These are phyloP conservation scores for Craniophora ligustri DNA, from an alignment of 2,888 invertebrate genomes.

Conservation along the genomic window DNA sequence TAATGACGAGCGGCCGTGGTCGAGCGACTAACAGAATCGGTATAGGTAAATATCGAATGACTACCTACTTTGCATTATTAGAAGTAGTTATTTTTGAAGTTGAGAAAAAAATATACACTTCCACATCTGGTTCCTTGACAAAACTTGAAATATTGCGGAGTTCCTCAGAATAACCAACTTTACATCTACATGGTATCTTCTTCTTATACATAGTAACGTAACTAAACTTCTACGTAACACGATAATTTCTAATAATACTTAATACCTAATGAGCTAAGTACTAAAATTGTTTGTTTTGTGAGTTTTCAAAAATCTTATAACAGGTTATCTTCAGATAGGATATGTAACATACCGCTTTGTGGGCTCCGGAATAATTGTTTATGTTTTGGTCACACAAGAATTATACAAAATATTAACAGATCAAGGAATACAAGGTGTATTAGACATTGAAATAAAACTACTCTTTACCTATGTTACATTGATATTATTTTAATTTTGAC, in stretches of 20 bases:
- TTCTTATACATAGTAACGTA: background rate
- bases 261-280: background rate
- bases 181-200: background rate
- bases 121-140: slow-evolving; percentile 11
- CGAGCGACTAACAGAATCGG: slow-evolving; percentile 64
- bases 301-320: slow-evolving; percentile 14
- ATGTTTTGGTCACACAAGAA: no score
- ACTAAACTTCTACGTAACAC: background rate
- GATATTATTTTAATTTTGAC: no score
- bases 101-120: slow-evolving; percentile 49
- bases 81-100: slow-evolving; percentile 64
- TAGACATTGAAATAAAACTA: no score
- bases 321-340: slow-evolving; percentile 22
- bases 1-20: slow-evolving; percentile 77
- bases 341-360: slow-evolving; percentile 1
- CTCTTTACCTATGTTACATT: no score
- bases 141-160: slow-evolving; percentile 7
- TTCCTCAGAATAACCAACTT: background rate
- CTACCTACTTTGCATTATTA: slow-evolving; percentile 78
- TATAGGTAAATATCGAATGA: slow-evolving; percentile 77
- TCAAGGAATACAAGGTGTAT: background rate
- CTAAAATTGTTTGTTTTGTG: slow-evolving; percentile 6
- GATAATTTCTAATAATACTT: background rate
- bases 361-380: slow-evolving; percentile 1
- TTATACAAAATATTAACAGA: no score